These are phyloP conservation scores for Ichneumoninae sp. DNA, from an alignment of 2,888 invertebrate genomes.

Conservation along the genomic window DNA sequence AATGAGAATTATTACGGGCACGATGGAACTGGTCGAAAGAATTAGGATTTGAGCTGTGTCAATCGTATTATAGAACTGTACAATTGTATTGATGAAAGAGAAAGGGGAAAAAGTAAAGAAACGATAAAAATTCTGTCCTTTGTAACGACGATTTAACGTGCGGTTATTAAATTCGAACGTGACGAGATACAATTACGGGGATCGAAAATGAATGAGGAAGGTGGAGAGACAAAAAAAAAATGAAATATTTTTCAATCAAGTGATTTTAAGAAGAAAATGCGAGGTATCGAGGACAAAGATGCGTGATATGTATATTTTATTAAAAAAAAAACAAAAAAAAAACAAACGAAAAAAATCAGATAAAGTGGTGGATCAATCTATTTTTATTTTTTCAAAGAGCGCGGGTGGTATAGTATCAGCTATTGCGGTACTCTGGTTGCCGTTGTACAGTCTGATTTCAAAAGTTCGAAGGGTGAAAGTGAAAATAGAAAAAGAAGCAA, in stretches of 20 bases:
- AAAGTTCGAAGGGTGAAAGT: conserved; percentile 5
- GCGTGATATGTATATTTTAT: conserved; percentile 77
- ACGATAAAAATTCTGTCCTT: conserved; percentile 54
- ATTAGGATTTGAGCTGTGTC: conserved; percentile 34
- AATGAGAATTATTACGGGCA: conserved; percentile 10
- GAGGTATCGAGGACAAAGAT: conserved; percentile 67
- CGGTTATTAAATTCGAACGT: conserved; percentile 38
- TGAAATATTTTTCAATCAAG: conserved; percentile 59
- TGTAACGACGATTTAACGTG: conserved; percentile 23
- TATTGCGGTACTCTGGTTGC: conserved; percentile 43
- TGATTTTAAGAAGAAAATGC: conserved; percentile 57
- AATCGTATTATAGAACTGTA: conserved; percentile 32
- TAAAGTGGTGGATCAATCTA: conserved; percentile 75
- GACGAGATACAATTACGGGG: conserved; percentile 34
- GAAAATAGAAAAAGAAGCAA: conserved; percentile 13
- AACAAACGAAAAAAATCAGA: conserved; percentile 70
- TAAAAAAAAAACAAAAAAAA: conserved; percentile 24
- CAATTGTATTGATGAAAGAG: conserved; percentile 35
- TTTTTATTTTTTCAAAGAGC: conserved; percentile 78
- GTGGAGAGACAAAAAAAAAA: conserved; percentile 54
- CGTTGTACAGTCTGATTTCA: conserved; percentile 39
- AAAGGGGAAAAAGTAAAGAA: neutral
- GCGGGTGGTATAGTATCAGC: conserved; percentile 35
- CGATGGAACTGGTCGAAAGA: conserved; percentile 4
- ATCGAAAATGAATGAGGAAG: conserved; percentile 51